These are phyloP conservation scores for Atherinomorus stipes DNA, from an alignment of 2,113 vertebrate species.

Conservation along the genomic window DNA sequence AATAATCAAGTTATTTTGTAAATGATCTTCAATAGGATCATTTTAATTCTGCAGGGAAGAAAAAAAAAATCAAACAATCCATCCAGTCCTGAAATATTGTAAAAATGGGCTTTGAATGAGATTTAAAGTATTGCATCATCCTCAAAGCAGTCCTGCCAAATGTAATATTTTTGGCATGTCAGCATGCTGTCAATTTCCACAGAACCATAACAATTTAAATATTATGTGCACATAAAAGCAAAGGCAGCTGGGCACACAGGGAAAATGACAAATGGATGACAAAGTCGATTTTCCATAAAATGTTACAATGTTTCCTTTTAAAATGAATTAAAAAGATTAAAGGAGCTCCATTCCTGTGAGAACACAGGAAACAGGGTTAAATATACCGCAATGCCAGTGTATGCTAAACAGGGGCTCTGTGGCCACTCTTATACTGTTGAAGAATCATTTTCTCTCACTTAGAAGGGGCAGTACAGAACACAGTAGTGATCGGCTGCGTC, in stretches of 20 bases:
- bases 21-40: not conserved
- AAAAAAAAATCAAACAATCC: constrained; percentile 14
- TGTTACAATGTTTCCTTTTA: not conserved
- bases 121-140: constrained; percentile 4
- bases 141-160: constrained; percentile 19
- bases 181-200: constrained; percentile 11
- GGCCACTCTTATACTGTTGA: too few species aligned
- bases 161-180: constrained; percentile 33
- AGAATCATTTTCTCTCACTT: too few species aligned
- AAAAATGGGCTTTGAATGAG: constrained; percentile 27
- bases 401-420: too few species aligned
- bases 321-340: constrained; percentile 21
- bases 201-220: constrained; percentile 22
- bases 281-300: not conserved
- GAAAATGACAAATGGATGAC: constrained; percentile 19
- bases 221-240: constrained; percentile 42
- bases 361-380: not conserved
- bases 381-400: not conserved
- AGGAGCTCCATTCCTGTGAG: not conserved
- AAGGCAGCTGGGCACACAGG: constrained; percentile 19
- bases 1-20: constrained; percentile 11
- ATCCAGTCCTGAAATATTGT: constrained; percentile 7
- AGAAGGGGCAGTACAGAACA: too few species aligned
- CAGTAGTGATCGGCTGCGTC: too few species aligned
- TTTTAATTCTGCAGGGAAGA: constrained; percentile 11